Conservation (phyloP, 2,888 invertebrate species). For the Sympetrum striolatum region DNA sequence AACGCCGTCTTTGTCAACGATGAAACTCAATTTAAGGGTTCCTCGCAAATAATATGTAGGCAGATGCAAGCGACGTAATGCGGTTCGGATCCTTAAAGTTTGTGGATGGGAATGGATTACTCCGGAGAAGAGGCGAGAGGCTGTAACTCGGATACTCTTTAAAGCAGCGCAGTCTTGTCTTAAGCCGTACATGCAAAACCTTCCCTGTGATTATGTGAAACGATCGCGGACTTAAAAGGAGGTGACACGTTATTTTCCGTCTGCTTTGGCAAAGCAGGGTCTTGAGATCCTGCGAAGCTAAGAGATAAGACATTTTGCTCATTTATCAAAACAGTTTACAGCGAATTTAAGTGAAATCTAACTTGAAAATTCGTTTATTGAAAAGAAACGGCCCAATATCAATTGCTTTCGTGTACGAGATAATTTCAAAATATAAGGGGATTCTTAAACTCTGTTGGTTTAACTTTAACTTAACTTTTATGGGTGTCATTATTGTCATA, state of each 20-base stretch:
- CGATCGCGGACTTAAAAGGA: not conserved
- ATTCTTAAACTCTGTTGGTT: no score
- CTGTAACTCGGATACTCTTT: not conserved
- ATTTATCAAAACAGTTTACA: not conserved
- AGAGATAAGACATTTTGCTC: conserved; percentile 47
- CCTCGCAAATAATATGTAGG: conserved; percentile 26
- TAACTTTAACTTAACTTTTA: no score
- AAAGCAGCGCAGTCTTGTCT: not conserved
- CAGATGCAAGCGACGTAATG: not conserved
- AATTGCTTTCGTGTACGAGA: no score
- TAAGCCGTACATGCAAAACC: not conserved
- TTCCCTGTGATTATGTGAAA: not conserved
- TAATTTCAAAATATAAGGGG: no score
- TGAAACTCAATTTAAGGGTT: conserved; percentile 24
- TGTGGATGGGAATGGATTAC: not conserved
- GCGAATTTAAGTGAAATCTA: not conserved
- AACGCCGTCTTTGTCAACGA: conserved; percentile 33
- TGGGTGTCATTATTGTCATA: no score
- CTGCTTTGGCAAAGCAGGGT: not conserved
- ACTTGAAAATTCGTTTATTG: not conserved
- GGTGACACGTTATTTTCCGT: not conserved
- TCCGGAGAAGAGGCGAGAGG: not conserved
- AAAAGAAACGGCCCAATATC: no score
- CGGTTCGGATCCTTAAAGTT: not conserved
- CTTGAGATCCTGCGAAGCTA: no score